Conservation (phyloP, 2,113 vertebrate species). For the Seriola dumerili region DNA sequence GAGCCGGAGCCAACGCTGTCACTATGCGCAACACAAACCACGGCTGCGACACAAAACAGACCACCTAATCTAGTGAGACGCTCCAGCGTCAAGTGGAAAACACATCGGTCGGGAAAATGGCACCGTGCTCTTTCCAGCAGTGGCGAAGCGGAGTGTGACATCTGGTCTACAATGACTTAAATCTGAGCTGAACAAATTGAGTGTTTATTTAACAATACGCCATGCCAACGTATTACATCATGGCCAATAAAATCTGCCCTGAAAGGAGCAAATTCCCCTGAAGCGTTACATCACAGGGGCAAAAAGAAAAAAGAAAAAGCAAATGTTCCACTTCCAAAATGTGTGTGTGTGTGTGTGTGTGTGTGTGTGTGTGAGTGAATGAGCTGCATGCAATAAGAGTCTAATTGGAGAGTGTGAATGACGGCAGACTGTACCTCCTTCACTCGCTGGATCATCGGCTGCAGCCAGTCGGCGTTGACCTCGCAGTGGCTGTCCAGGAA, state of each 20-base stretch:
- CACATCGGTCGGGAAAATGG: constrained; percentile 10
- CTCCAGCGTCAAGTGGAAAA: constrained; percentile 12
- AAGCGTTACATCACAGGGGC: neutral
- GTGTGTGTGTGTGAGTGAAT: neutral
- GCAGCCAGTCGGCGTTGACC: constrained; percentile 96
- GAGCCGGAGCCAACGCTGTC: constrained; percentile 10
- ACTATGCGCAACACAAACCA: neutral
- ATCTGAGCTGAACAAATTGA: constrained; percentile 36
- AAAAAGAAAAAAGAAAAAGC: neutral
- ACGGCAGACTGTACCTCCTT: constrained; percentile 88
- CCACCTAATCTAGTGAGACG: neutral
- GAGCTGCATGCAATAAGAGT: constrained; percentile 18
- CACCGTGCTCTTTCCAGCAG: constrained; percentile 11
- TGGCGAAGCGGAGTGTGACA: constrained; percentile 18
- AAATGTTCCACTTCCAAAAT: constrained; percentile 14
- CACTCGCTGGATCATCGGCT: constrained; percentile 96
- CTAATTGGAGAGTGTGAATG: constrained; percentile 39
- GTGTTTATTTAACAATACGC: constrained; percentile 34
- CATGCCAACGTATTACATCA: constrained; percentile 31
- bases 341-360: constrained; percentile 7
- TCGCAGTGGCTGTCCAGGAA: constrained; percentile 99
- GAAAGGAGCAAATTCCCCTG: constrained; percentile 28
- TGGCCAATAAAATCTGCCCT: constrained; percentile 31
- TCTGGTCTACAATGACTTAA: constrained; percentile 15
- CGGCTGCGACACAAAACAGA: constrained; percentile 21